phyloP scores from a whole-genome alignment of 2,888 invertebrate species.

The Bellardia pandia region DNA sequence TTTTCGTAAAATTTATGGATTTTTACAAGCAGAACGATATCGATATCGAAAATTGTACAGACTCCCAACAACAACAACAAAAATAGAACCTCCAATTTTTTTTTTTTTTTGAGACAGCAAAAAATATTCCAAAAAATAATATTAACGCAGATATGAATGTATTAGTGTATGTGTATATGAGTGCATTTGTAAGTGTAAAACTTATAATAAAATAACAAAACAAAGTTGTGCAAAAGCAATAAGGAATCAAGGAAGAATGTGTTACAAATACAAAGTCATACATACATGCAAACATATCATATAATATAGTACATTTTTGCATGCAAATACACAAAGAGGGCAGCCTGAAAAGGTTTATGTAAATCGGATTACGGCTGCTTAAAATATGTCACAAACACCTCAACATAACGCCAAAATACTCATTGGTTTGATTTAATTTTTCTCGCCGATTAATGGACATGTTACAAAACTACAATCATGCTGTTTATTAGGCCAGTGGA shows the following conservation, averaged over 20 bases:
- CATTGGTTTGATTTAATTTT: too few relatives aligned
- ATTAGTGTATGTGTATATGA: background rate
- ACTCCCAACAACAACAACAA: conserved; percentile 16
- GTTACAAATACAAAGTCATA: background rate
- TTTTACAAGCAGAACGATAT: conserved; percentile 63
- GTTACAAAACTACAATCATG: too few relatives aligned
- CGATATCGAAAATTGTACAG: conserved; percentile 67
- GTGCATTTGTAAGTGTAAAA: conserved; percentile 30
- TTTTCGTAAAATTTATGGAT: conserved; percentile 68
- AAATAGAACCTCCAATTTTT: background rate
- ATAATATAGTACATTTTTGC: background rate
- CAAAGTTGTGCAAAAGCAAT: conserved; percentile 1
- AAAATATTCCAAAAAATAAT: conserved; percentile 43
- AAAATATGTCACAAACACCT: background rate
- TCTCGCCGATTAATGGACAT: too few relatives aligned
- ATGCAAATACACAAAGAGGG: background rate
- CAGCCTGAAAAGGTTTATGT: background rate
- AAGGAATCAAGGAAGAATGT: conserved; percentile 17
- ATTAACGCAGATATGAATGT: conserved; percentile 1
- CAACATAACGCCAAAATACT: too few relatives aligned
- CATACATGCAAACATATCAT: too few relatives aligned
- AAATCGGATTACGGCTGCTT: too few relatives aligned
- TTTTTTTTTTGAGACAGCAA: background rate
- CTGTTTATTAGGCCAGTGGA: too few relatives aligned
- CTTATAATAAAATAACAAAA: conserved; percentile 25